Base-by-base conservation (phyloP, 1,140 invertebrate species). In the Sarcophaga bullata region DNA sequence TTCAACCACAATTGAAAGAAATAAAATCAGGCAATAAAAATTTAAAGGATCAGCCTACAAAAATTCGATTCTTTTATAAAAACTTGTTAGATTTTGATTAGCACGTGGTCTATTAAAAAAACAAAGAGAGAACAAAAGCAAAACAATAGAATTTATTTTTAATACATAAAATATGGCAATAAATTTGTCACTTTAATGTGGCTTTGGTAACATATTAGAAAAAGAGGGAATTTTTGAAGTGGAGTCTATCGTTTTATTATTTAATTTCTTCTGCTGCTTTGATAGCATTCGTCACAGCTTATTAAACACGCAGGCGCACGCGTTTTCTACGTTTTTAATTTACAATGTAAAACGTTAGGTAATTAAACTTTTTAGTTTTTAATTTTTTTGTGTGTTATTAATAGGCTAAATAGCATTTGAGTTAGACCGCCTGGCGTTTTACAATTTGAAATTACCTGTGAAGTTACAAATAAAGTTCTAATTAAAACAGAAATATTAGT, bases 231-330 rank as follows among this genome's bases (percentile, higher is more conserved):
- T 58, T 58, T 58, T 58, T 68, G 8, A 68, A 68, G 19, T 68
- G 19, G 9, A 68, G 6, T 13, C 6, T 52, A 11, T 50, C 11
- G 6, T 50, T 68, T 8, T 17, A 8, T 50, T 50, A 68, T 13
- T n/a, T 8, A 17, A 68, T 83, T 85, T 84, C 83, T 83, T 75
- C 72, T 85, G 81, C 80, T 83, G 83, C 83, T 81, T 83, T 17
- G 80, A 73, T 68, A 54, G 37, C 54, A 75, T 82, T 82, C 73
- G 81, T 82, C 25, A 58, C 58, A 76, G 86, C 83, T 84, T 86
- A 87, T 88, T 87, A 84, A 88, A 85, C 87, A 81, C 80, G 62
- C 17, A 50, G 11, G 7, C 62, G 15, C 15, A 62, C 58, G 19
- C 13, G 46, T 47, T 49, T 10, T 73, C 11, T 11, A 37, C 25